Evolutionary conservation across 2,113 vertebrate species (phyloP).

Genomic region (Diglossa brunneiventris): DNA sequence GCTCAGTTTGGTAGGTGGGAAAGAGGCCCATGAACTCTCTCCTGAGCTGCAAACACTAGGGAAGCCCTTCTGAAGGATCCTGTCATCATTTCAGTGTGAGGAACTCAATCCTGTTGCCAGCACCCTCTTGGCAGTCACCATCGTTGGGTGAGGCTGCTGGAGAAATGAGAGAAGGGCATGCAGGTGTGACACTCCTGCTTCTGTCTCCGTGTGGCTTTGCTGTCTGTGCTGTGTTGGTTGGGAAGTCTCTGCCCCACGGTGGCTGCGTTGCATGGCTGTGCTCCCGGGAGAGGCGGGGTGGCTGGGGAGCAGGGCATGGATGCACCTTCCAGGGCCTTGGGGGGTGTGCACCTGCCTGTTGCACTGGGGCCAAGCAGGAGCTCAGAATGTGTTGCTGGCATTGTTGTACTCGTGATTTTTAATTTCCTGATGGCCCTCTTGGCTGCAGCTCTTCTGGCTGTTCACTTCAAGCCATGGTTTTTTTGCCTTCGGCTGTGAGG

Average conservation of each 20-base stretch:
- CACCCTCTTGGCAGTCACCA: neutral
- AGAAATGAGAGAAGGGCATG: neutral
- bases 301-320: neutral
- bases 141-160: neutral
- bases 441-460: neutral
- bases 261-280: neutral
- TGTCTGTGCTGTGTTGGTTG: neutral
- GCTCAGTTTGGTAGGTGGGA: neutral
- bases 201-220: neutral
- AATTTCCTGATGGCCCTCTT: neutral
- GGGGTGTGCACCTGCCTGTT: neutral
- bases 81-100: neutral
- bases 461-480: fast-evolving
- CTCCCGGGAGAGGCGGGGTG: fast-evolving
- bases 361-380: neutral
- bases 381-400: neutral
- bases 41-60: neutral
- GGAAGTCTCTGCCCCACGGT: neutral
- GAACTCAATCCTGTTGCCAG: neutral
- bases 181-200: neutral
- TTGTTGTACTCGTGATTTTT: neutral
- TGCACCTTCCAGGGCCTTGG: neutral
- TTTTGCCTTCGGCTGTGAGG: neutral
- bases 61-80: neutral
- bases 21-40: neutral